A percentile compares a stretch with the other conserved stretches of the same genome.
Evolutionary conservation across 2,888 invertebrate species (phyloP).

Genomic region (Melanostoma scalare): DNA sequence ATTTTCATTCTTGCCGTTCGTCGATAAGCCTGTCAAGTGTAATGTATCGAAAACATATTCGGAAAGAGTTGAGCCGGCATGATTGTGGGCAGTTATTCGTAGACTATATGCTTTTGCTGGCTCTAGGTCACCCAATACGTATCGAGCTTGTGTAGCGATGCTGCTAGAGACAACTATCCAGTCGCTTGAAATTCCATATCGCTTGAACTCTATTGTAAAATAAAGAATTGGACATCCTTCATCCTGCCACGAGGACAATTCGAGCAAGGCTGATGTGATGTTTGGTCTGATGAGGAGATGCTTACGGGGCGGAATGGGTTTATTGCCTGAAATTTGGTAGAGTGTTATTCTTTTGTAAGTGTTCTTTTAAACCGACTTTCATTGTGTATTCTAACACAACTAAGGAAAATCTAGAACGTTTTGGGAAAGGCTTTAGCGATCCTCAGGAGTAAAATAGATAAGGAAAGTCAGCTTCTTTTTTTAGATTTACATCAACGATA

Average conservation of each 20-base stretch:
- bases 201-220: slow-evolving; percentile 83
- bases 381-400: too few species aligned
- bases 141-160: slow-evolving; percentile 82
- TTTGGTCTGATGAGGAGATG: slow-evolving; percentile 89
- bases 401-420: too few species aligned
- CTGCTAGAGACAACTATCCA: slow-evolving; percentile 83
- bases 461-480: too few species aligned
- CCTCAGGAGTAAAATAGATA: too few species aligned
- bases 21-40: slow-evolving; percentile 82
- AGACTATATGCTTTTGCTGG: slow-evolving; percentile 83
- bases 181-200: slow-evolving; percentile 78
- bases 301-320: slow-evolving; percentile 87
- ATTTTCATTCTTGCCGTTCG: slow-evolving; percentile 74
- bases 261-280: slow-evolving; percentile 89
- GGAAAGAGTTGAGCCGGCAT: slow-evolving; percentile 85
- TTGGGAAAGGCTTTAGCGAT: too few species aligned
- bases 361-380: too few species aligned
- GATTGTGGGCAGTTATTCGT: slow-evolving; percentile 85
- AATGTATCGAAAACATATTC: slow-evolving; percentile 85
- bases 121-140: slow-evolving; percentile 83
- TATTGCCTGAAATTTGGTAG: slow-evolving; percentile 76
- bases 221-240: slow-evolving; percentile 91
- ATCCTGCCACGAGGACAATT: slow-evolving; percentile 90
- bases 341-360: too few species aligned
- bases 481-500: too few species aligned